These are phyloP conservation scores for Sitophilus oryzae DNA, from an alignment of 1,140 invertebrate species.

Conservation along the genomic window DNA sequence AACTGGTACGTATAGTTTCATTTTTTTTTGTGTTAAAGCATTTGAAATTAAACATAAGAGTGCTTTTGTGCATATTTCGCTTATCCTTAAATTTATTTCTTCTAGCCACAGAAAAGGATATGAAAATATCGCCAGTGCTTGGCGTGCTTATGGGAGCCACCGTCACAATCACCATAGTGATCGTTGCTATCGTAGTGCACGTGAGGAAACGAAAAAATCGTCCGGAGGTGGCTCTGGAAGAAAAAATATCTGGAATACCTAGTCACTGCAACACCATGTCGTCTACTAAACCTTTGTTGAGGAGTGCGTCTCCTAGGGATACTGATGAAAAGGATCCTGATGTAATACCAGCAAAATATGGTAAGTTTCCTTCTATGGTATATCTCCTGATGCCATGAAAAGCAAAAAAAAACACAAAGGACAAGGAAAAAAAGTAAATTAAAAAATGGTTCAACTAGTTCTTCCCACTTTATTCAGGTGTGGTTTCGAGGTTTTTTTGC, in stretches of 20 bases:
- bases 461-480: too few relatives aligned
- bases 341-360: conserved; percentile 67
- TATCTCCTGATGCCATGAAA: not conserved
- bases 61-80: conserved; percentile 31
- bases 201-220: conserved; percentile 43
- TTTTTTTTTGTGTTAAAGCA: not conserved
- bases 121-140: conserved; percentile 51
- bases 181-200: conserved; percentile 49
- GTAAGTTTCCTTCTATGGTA: conserved; percentile 38
- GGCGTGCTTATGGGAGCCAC: conserved; percentile 51
- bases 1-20: conserved; percentile 72
- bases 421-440: not conserved
- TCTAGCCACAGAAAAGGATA: conserved; percentile 50
- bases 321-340: conserved; percentile 64
- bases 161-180: conserved; percentile 49
- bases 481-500: too few relatives aligned
- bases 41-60: too few relatives aligned
- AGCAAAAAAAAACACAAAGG: too few relatives aligned
- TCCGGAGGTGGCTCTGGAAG: conserved; percentile 24
- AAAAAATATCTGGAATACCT: conserved; percentile 24
- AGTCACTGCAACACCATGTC: conserved; percentile 37
- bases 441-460: too few relatives aligned
- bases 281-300: conserved; percentile 41
- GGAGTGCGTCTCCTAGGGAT: conserved; percentile 47
- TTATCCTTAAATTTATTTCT: too few relatives aligned